Base-by-base conservation (phyloP, 2,888 invertebrate genomes). In the Platycheirus rosarum region DNA sequence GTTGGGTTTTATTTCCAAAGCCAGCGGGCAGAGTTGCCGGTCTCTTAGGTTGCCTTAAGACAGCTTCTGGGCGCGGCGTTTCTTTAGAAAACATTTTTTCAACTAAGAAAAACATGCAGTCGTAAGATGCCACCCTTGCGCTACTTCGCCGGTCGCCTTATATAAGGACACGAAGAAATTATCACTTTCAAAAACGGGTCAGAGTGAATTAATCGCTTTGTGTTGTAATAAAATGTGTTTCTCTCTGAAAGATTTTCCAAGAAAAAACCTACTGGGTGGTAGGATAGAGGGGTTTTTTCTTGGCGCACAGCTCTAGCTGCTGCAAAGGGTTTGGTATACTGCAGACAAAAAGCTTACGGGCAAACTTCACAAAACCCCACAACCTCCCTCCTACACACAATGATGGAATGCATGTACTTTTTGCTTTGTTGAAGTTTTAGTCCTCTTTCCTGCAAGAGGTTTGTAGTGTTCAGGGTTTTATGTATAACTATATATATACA, bases 121-220 rank as follows among this genome's bases (percentile, higher is more conserved):
- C 14, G 5, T 26, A 40, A 57, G 57, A 40, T n/a, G 7, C 48
- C 2, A 5, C 4, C 3, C 32, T 51, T 37, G 3, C 13, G 35
- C 20, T 14, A 40, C 32, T 40, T 48, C 32, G 51, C 37, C 0
- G 9, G 48, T 14, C n/a, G 6, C 7, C 35, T 78, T 69, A 69
- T 44, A 46, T 65, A 80, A 68, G 60, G n/a, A n/a, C n/a, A 44
- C 49, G 35, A 32, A 51, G 55, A 68, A 78, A 48, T 73, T 73
- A 65, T 80, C 46, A 20, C 60, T 60, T 49, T 26, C 35, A 18
- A 65, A 46, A 76, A 20, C 42, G 20, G 65, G 70, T 76, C 76
- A 65, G 53, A 51, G 75, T 51, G 46, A 76, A 80, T 76, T 76
- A 80, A 80, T 76, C 70, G 70, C 63, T 53, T 65, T 37, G 60